phyloP scores from a whole-genome alignment of 2,113 vertebrate species.

The Pomatostomus ruficeps region DNA sequence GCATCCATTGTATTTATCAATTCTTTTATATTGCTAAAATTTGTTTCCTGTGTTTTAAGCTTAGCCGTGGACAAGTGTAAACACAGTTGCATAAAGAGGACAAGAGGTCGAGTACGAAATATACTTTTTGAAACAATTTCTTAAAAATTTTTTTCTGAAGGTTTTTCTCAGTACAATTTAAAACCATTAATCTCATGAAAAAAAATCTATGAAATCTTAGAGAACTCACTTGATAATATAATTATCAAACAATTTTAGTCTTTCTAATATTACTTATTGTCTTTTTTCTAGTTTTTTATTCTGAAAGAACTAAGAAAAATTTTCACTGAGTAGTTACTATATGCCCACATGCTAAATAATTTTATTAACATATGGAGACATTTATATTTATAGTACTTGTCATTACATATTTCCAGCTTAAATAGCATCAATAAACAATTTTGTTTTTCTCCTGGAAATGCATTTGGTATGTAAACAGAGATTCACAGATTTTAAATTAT shows the following conservation, averaged over 20 bases:
- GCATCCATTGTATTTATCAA: not conserved
- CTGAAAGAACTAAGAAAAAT: not conserved
- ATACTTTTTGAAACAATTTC: not conserved
- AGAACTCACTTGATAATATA: fast-evolving
- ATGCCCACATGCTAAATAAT: not conserved
- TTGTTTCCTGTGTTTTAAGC: not conserved
- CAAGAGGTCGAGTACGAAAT: not conserved
- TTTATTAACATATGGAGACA: too few relatives aligned
- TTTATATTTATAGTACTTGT: not conserved
- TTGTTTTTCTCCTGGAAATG: not conserved
- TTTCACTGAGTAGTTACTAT: not conserved
- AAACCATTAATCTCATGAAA: not conserved
- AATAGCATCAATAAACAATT: not conserved
- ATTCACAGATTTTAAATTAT: not conserved
- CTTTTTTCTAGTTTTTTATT: not conserved
- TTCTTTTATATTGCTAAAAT: not conserved
- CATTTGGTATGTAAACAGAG: not conserved
- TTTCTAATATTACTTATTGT: not conserved
- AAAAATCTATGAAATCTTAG: not conserved
- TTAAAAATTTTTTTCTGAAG: not conserved
- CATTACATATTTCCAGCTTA: not conserved
- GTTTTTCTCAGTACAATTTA: not conserved
- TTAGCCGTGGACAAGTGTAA: not conserved
- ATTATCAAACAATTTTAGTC: not conserved
- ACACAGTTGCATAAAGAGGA: not conserved